Evolutionary conservation across 1,140 invertebrate species (phyloP).

Genomic region (Odontomachus brunneus): DNA sequence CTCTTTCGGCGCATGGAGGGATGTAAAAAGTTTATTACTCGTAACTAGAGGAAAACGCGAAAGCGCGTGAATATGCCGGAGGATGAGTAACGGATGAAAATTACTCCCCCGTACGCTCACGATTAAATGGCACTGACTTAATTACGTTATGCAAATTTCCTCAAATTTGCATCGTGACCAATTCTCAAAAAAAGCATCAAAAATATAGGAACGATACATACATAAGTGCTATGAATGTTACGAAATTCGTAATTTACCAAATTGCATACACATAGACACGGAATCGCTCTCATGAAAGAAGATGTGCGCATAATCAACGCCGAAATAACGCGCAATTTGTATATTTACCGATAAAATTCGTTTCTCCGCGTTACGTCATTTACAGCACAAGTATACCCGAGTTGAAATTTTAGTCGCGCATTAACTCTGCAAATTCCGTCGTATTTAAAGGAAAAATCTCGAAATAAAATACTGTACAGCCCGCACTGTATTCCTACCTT

Average conservation of each 20-base stretch:
- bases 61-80: constrained; percentile 4
- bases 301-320: neutral
- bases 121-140: neutral
- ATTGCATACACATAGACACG: no score
- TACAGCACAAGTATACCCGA: neutral
- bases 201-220: neutral
- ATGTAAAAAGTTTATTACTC: constrained; percentile 41
- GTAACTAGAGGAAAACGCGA: constrained; percentile 18
- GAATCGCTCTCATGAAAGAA: neutral
- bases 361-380: neutral
- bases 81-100: neutral
- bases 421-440: no score
- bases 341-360: constrained; percentile 23
- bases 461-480: no score
- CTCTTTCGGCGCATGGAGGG: neutral
- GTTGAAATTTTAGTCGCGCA: no score
- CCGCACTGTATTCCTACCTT: no score
- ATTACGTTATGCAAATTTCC: constrained; percentile 16
- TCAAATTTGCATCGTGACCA: neutral
- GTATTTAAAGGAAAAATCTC: no score
- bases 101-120: neutral
- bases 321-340: constrained; percentile 1
- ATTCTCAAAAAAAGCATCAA: neutral
- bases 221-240: neutral
- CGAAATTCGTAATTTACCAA: neutral